A percentile compares a stretch with the other conserved stretches of the same genome.
Conservation (phyloP, 2,797 vertebrate species). For the Aulostomus chinensis region DNA sequence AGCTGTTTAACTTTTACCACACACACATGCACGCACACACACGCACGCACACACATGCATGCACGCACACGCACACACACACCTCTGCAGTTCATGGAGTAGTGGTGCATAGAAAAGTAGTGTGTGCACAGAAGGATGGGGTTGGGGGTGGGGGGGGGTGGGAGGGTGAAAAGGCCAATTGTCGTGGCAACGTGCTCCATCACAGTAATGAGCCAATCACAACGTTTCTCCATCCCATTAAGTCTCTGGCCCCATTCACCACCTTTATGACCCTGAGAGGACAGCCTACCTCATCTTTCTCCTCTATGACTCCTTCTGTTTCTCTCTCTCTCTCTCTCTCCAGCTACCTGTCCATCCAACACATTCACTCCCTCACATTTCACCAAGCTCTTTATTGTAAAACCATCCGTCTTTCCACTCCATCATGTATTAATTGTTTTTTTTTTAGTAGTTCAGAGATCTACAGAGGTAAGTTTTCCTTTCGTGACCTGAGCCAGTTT, state of each 20-base stretch:
- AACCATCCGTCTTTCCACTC: neutral
- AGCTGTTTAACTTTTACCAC: neutral
- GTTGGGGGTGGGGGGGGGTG: constrained; percentile 2
- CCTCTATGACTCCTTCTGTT: constrained; percentile 33
- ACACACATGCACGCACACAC: neutral
- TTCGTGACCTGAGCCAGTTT: too few species aligned
- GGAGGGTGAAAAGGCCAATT: constrained; percentile 67
- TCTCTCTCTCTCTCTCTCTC: constrained; percentile 27
- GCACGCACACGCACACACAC: neutral
- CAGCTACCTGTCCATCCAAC: constrained; percentile 9
- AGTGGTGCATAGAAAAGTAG: constrained; percentile 51
- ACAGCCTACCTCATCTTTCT: constrained; percentile 69
- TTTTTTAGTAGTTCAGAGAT: too few species aligned
- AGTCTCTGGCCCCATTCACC: constrained; percentile 64
- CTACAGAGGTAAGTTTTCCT: too few species aligned
- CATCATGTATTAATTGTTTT: neutral
- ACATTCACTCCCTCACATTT: constrained; percentile 6
- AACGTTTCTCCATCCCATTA: constrained; percentile 80
- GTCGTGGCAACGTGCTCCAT: constrained; percentile 74
- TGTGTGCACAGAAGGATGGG: constrained; percentile 20
- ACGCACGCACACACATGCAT: neutral
- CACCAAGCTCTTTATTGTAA: too few species aligned
- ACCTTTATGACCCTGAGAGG: constrained; percentile 73
- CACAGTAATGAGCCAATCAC: constrained; percentile 81
- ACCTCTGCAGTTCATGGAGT: constrained; percentile 36